Evolutionary conservation across 2,888 invertebrate genomes (phyloP).

Genomic region (Euzetes globulus): DNA sequence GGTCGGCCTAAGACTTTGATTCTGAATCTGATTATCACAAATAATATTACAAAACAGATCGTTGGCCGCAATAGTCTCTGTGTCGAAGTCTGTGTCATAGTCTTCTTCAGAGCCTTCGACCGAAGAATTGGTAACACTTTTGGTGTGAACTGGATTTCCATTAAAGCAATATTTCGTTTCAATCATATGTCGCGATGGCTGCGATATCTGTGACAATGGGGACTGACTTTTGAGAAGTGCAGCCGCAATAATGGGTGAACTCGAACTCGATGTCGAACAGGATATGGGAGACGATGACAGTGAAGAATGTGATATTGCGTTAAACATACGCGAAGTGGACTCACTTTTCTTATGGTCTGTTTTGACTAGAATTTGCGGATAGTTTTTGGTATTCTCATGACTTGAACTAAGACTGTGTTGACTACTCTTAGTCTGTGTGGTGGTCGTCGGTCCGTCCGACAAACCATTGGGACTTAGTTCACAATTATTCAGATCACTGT

Average conservation of each 20-base stretch:
- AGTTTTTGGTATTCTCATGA: conserved; percentile 26
- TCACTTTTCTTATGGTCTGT: conserved; percentile 8
- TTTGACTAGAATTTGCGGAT: conserved; percentile 15
- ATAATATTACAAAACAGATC: background rate
- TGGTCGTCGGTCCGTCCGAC: background rate
- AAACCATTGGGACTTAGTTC: background rate
- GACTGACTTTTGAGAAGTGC: conserved; percentile 11
- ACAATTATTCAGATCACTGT: background rate
- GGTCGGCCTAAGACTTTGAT: background rate
- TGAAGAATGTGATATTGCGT: background rate
- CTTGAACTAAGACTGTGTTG: conserved; percentile 12
- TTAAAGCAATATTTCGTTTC: conserved; percentile 12
- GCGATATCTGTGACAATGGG: background rate
- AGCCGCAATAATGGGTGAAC: conserved; percentile 14
- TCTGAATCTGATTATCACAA: conserved; percentile 2
- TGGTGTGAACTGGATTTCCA: background rate
- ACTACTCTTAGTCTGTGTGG: background rate
- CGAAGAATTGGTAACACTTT: background rate
- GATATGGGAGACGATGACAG: conserved; percentile 20
- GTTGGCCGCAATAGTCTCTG: conserved; percentile 16
- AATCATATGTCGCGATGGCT: conserved; percentile 5
- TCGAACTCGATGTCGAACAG: conserved; percentile 24
- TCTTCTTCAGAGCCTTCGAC: conserved; percentile 10
- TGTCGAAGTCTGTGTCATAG: conserved; percentile 5
- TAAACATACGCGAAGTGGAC: background rate